Evolutionary conservation across 2,888 invertebrate species (phyloP).

Genomic region (Netelia inedita): DNA sequence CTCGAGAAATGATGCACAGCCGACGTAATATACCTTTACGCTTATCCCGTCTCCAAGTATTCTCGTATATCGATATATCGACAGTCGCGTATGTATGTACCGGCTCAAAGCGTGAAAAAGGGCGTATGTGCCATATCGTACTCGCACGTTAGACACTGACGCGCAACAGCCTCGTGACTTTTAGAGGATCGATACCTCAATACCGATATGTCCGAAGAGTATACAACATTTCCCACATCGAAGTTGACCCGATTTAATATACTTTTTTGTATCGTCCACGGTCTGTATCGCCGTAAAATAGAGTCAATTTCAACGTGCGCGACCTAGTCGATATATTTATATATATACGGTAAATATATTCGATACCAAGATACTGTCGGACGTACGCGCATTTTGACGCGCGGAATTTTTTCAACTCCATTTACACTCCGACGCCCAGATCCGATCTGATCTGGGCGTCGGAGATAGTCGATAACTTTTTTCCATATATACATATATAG

Average conservation of each 20-base stretch:
- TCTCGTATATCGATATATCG: not conserved
- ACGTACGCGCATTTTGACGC: not conserved
- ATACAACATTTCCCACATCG: not conserved
- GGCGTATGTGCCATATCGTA: not conserved
- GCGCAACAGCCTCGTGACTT: too few species aligned
- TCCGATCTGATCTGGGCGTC: slow-evolving; percentile 41
- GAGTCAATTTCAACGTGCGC: slow-evolving; percentile 33
- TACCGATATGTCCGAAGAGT: too few species aligned
- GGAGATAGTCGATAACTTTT: slow-evolving; percentile 28
- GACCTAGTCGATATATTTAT: not conserved
- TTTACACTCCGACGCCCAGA: slow-evolving; percentile 40
- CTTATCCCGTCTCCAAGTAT: not conserved
- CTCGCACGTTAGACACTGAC: not conserved
- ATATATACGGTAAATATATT: not conserved
- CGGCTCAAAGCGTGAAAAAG: not conserved
- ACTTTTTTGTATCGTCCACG: not conserved
- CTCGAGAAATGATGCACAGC: not conserved
- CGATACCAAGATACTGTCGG: not conserved
- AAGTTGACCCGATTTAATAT: slow-evolving; percentile 15
- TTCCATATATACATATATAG: not conserved
- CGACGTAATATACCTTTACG: not conserved
- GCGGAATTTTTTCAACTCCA: slow-evolving; percentile 40
- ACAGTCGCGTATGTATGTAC: not conserved
- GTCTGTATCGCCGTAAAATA: not conserved
- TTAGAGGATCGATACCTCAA: too few species aligned